Percentiles rank a stretch among this genome's conserved stretches.
These are phyloP conservation scores for Drosophila mauritiana DNA, from an alignment of 1,140 invertebrate genomes.

Conservation along the genomic window DNA sequence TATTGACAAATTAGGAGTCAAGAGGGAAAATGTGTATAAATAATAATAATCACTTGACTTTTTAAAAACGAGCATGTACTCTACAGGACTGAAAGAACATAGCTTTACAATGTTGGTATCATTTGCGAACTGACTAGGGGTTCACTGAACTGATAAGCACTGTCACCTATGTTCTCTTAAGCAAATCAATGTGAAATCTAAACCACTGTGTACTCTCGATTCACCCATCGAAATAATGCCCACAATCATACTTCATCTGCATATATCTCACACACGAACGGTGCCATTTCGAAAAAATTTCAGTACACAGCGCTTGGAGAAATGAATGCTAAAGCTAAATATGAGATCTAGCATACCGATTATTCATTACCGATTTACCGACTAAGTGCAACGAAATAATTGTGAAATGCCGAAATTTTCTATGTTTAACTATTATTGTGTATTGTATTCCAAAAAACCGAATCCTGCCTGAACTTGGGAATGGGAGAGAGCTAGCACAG, in stretches of 20 bases:
- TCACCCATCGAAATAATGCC: conserved; percentile 9
- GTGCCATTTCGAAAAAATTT: conserved; percentile 53
- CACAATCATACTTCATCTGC: conserved; percentile 35
- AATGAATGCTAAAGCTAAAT: conserved; percentile 83
- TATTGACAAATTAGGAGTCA: background rate
- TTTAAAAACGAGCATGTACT: too few species aligned
- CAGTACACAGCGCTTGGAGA: conserved; percentile 71
- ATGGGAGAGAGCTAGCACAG: conserved; percentile 84
- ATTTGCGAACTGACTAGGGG: background rate
- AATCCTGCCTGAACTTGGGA: conserved; percentile 84
- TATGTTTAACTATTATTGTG: conserved; percentile 78
- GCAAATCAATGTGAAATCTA: background rate
- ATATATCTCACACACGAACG: conserved; percentile 28
- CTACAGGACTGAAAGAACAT: background rate
- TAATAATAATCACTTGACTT: too few species aligned
- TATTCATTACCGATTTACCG: conserved; percentile 54
- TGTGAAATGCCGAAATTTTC: conserved; percentile 60
- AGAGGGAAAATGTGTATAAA: too few species aligned
- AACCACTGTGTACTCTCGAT: conserved; percentile 11
- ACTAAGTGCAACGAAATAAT: conserved; percentile 65
- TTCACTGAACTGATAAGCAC: conserved; percentile 3
- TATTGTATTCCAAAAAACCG: conserved; percentile 67
- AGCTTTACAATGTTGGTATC: background rate
- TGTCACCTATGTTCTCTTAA: background rate
- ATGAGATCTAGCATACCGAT: conserved; percentile 59